Base-by-base conservation (phyloP, 2,888 invertebrate genomes). In the Pteria penguin region DNA sequence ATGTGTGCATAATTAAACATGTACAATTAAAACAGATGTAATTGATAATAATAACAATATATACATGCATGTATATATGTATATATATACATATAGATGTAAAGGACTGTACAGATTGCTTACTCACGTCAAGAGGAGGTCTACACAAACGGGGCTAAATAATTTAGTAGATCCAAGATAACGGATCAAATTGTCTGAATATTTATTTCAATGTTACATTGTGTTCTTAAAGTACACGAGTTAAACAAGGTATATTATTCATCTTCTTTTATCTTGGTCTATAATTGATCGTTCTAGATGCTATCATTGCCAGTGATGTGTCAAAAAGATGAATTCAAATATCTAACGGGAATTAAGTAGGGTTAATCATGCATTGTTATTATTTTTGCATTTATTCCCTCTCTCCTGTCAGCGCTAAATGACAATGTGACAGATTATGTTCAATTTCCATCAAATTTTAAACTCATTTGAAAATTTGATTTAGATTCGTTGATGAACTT, bases 91-190 rank as follows among this genome's bases (percentile, higher is more conserved):
- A n/a, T n/a, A n/a, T n/a, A n/a, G n/a, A n/a, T n/a, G n/a, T n/a
- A n/a, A n/a, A n/a, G n/a, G n/a, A n/a, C n/a, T n/a, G n/a, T n/a
- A n/a, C n/a, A n/a, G n/a, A n/a, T n/a, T 45, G 45, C 45, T 45
- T 14, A 45, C 18, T 45, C 45, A 45, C 18, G 45, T 65, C 36
- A 45, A 36, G 36, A 45, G 65, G 65, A 65, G 65, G 65, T 65
- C 65, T 36, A n/a, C 45, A 32, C 24, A 45, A 65, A 65, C 33
- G 32, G 65, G 65, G 36, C 65, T 65, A 65, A 36, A 65, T 65
- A 36, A 65, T 36, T 65, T 36, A 36, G 36, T 65, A n/a, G 65
- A 65, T 65, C 8, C 18, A 45, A 8, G 45, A 45, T 45, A 45
- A 45, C 11, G 18, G 11, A 45, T 14, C 18, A 45, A 45, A 45